Percentiles rank a stretch among this genome's conserved stretches.
phyloP scores from a whole-genome alignment of 2,797 vertebrate species.

The Mareca strepera region DNA sequence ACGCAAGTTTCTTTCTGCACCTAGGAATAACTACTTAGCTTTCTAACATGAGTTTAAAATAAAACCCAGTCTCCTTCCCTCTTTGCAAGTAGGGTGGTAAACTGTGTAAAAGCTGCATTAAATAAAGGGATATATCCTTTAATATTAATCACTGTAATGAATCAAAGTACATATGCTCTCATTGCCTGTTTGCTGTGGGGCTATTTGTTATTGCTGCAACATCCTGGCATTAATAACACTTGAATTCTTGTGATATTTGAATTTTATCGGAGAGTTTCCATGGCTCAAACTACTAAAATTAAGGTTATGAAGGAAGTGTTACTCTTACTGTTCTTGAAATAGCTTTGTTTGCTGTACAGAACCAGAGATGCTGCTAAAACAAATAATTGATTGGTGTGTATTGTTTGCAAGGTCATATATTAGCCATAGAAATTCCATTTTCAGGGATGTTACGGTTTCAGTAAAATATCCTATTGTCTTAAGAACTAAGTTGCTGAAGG shows the following conservation, averaged over 20 bases:
- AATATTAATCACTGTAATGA: neutral
- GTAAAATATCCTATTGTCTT: neutral
- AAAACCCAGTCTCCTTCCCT: neutral
- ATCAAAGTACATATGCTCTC: neutral
- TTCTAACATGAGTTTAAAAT: neutral
- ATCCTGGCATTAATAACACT: neutral
- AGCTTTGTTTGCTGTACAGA: neutral
- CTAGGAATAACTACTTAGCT: neutral
- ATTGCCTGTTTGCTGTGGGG: neutral
- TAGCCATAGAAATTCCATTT: neutral
- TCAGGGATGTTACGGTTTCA: neutral
- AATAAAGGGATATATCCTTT: neutral
- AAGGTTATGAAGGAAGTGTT: neutral
- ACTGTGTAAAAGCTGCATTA: neutral
- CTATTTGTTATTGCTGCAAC: neutral
- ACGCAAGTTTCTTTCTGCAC: neutral
- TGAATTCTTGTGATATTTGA: neutral
- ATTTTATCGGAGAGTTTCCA: neutral
- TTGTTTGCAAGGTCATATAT: neutral
- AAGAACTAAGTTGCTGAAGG: neutral
- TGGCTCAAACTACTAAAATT: neutral
- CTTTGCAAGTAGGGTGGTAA: neutral
- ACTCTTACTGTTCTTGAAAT: neutral
- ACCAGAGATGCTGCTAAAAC: neutral
- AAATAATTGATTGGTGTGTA: neutral